Evolutionary conservation across 2,888 invertebrate genomes (phyloP), one percentile per base, ranked within the genome.

Genomic region (Trichogramma dendrolimi): DNA sequence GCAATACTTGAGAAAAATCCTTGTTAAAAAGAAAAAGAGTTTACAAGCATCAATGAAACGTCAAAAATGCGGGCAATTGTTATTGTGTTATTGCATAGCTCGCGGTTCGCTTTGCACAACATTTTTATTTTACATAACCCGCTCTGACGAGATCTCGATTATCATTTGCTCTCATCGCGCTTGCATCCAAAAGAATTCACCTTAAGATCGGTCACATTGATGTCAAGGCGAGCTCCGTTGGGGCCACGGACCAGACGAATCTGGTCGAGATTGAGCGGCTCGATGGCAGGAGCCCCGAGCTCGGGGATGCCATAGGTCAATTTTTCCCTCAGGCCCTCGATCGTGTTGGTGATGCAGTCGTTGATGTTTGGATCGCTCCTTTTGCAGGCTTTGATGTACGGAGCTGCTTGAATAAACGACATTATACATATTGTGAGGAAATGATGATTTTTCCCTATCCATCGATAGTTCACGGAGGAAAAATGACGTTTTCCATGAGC

Each of bases 231-330:
- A 4, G 79, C 85, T 5, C 84, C 84, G 52, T 81, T 80, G 0
- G 85, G 84, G 2, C 86, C 86, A 4, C 85, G 80, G 0, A 84
- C 81, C 60, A 88, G 76, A 5, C 83, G 83, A 11, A 88, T 83
- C 73, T 87, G 84, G 1, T 86, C 84, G 57, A 88, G 77, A 51
- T 80, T 79, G 39, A 88, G 77, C 0, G 88, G 88, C 69, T 88
- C 88, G 41, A 87, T 81, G 0, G 85, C 80, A 0, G 89, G 88
- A 4, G 87, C 87, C n/a, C 84, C 83, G 55, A 88, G 76, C 75
- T 88, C 87, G 0, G 86, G 85, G 60, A 89, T 87, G 52, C 89
- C 88, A 73, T 80, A 77, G 7, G 81, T 80, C 67, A 88, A 81
- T 72, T 85, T 84, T 1, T 82, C 83, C 61, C 85, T 81, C 4